These are phyloP conservation scores for Leucoptera coffeella DNA, from an alignment of 2,888 invertebrate species.

Conservation along the genomic window DNA sequence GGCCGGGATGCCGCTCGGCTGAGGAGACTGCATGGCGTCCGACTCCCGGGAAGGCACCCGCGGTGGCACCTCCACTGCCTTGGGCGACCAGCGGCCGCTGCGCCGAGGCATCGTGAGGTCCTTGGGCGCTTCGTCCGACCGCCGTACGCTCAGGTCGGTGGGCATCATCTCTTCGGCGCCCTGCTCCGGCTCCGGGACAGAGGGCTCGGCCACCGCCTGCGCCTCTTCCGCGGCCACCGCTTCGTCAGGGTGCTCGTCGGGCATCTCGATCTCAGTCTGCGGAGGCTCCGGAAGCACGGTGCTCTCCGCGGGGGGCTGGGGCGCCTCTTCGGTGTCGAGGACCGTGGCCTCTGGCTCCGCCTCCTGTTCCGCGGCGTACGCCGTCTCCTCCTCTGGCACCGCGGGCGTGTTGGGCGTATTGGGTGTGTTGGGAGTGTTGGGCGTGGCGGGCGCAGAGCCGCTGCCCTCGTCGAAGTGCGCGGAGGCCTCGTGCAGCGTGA, in stretches of 20 bases:
- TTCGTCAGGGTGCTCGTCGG: background rate
- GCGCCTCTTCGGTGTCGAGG: background rate
- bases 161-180: slow-evolving; percentile 38
- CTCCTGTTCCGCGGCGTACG: slow-evolving; percentile 15
- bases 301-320: background rate
- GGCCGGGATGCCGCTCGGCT: slow-evolving; percentile 65
- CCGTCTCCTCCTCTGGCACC: slow-evolving; percentile 8
- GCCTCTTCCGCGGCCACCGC: background rate
- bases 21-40: slow-evolving; percentile 67
- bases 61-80: slow-evolving; percentile 38
- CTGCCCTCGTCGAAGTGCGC: slow-evolving; percentile 12
- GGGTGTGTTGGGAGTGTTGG: background rate
- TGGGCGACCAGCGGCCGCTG: slow-evolving; percentile 32
- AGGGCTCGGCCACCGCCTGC: background rate
- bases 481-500: slow-evolving; percentile 33
- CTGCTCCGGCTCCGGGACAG: slow-evolving; percentile 7
- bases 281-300: background rate
- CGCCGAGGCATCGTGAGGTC: slow-evolving; percentile 55
- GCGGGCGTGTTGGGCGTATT: background rate
- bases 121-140: slow-evolving; percentile 52
- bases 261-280: background rate
- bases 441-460: slow-evolving; percentile 8
- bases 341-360: background rate
- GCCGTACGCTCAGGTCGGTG: slow-evolving; percentile 52
- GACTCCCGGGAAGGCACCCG: slow-evolving; percentile 64